phyloP scores from a whole-genome alignment of 2,888 invertebrate species.

The Lasioglossum pauxillum region DNA sequence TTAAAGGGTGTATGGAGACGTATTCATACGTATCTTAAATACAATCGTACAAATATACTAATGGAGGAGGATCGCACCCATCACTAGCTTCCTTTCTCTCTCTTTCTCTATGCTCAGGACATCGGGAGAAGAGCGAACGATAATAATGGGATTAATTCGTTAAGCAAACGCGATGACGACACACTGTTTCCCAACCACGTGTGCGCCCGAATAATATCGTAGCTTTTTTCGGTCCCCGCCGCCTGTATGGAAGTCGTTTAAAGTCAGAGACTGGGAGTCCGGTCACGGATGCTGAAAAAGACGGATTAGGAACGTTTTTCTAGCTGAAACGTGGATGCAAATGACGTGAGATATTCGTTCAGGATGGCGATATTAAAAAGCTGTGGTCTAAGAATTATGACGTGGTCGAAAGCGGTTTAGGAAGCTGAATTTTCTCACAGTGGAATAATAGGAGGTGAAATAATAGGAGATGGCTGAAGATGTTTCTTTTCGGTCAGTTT shows the following conservation, averaged over 20 bases:
- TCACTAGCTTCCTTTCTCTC: background rate
- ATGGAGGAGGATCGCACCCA: background rate
- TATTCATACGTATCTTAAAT: background rate
- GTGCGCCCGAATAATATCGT: slow-evolving; percentile 23
- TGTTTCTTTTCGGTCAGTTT: background rate
- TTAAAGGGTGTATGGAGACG: too few relatives aligned
- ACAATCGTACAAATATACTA: background rate
- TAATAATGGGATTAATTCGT: slow-evolving; percentile 74
- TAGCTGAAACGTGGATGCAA: background rate
- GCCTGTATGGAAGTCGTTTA: background rate
- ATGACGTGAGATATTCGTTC: background rate
- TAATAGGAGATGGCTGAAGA: too few relatives aligned
- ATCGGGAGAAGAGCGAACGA: slow-evolving; percentile 41
- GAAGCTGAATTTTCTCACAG: background rate
- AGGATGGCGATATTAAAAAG: background rate
- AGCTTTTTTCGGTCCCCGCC: background rate
- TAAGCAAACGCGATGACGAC: slow-evolving; percentile 60
- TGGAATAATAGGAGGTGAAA: background rate
- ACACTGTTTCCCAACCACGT: slow-evolving; percentile 33
- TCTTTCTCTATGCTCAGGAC: background rate
- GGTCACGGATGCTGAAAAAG: slow-evolving; percentile 22
- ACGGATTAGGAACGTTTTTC: slow-evolving; percentile 17
- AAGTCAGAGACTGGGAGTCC: slow-evolving; percentile 17
- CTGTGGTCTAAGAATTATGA: background rate
- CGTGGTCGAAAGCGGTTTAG: background rate